Conservation (phyloP, 1,140 invertebrate species). For the Bombus pyrosoma region DNA sequence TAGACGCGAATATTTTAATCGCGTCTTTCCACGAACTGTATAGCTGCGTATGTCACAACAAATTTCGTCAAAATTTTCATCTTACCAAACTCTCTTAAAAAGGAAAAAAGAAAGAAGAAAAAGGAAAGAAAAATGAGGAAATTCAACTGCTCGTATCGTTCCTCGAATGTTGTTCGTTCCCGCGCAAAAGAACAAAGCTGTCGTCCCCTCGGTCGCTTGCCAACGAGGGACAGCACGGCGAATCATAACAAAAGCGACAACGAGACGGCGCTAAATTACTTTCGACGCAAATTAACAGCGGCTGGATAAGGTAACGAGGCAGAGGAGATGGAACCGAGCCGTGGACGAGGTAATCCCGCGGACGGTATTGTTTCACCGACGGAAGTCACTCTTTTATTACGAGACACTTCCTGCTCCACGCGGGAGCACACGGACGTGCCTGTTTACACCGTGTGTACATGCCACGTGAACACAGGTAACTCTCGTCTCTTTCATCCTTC, state of each 20-base stretch:
- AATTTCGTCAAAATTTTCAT: neutral
- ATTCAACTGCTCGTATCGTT: neutral
- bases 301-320: constrained; percentile 59
- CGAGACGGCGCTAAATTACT: constrained; percentile 53
- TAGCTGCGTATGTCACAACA: neutral
- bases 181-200: constrained; percentile 4
- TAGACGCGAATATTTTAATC: neutral
- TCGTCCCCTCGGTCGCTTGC: neutral
- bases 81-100: neutral
- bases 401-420: constrained; percentile 72
- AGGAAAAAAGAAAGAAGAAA: too few relatives aligned
- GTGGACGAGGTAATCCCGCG: constrained; percentile 60
- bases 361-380: constrained; percentile 74
- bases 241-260: constrained; percentile 17
- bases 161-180: neutral
- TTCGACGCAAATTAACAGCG: constrained; percentile 58
- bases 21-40: neutral
- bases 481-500: constrained; percentile 18
- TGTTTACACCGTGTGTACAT: constrained; percentile 61
- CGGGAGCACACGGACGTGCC: constrained; percentile 46
- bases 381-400: constrained; percentile 77
- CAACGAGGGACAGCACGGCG: neutral
- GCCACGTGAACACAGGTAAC: constrained; percentile 50
- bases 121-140: too few relatives aligned
- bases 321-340: constrained; percentile 65